A percentile compares a stretch with the other conserved stretches of the same genome.
Evolutionary conservation across 2,888 invertebrate species (phyloP).

Genomic region (Balanococcus diminutus): DNA sequence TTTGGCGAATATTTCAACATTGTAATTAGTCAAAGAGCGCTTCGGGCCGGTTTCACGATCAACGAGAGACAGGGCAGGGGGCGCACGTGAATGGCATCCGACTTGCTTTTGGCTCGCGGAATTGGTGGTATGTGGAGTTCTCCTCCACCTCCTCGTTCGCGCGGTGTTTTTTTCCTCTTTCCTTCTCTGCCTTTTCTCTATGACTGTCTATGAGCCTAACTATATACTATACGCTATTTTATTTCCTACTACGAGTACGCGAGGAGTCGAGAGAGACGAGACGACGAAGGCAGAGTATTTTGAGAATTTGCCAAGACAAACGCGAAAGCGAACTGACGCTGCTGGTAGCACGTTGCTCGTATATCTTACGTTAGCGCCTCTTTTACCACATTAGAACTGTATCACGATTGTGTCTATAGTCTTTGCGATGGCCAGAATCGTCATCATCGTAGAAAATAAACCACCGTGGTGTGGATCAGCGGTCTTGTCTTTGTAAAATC

Average conservation of each 20-base stretch:
- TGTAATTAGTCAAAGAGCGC: constrained; percentile 27
- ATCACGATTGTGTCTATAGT: too few species aligned
- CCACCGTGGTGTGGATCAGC: too few species aligned
- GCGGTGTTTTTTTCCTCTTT: not conserved
- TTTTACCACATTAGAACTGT: too few species aligned
- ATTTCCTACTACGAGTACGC: constrained; percentile 21
- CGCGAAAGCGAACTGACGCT: too few species aligned
- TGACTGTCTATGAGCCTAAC: not conserved
- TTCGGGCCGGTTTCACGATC: constrained; percentile 8
- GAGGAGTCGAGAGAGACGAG: not conserved
- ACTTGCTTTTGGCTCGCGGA: not conserved
- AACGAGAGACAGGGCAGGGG: not conserved
- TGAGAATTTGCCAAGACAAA: not conserved
- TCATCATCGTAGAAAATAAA: too few species aligned
- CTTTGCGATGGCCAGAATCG: too few species aligned
- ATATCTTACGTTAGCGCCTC: too few species aligned
- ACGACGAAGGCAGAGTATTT: not conserved
- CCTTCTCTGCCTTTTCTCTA: not conserved
- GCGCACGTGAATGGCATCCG: not conserved
- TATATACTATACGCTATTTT: constrained; percentile 7
- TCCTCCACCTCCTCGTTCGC: not conserved
- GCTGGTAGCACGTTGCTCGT: not conserved
- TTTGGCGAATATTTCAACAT: constrained; percentile 27
- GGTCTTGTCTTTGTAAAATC: too few species aligned
- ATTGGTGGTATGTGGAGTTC: not conserved